A percentile compares a stretch with the other conserved stretches of the same genome.
These are phyloP conservation scores for Tetramorium parvispinum DNA, from an alignment of 1,140 invertebrate species.

Conservation along the genomic window DNA sequence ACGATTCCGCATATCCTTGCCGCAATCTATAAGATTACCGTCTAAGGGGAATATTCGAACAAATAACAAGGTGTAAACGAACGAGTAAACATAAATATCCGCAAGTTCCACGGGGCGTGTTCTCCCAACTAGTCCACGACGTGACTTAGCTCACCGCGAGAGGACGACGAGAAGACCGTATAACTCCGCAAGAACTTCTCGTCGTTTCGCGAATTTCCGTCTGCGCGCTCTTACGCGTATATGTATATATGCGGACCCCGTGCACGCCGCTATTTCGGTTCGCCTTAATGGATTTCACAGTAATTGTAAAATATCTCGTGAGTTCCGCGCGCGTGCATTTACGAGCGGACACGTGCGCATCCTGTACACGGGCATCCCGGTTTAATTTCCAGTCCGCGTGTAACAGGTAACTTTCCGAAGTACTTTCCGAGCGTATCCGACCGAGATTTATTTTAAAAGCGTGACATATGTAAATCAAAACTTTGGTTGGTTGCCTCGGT, in stretches of 20 bases:
- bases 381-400: conserved; percentile 63
- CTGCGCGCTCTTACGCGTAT: conserved; percentile 56
- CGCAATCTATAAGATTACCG: not conserved
- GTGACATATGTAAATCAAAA: conserved; percentile 54
- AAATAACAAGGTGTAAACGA: conserved; percentile 23
- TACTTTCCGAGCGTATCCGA: conserved; percentile 26
- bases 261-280: conserved; percentile 70
- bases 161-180: conserved; percentile 66
- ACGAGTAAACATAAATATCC: conserved; percentile 44
- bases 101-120: conserved; percentile 58
- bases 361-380: conserved; percentile 52
- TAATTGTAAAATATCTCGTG: conserved; percentile 83
- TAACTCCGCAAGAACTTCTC: conserved; percentile 72
- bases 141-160: conserved; percentile 55
- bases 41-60: not conserved
- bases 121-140: conserved; percentile 50
- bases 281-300: conserved; percentile 83
- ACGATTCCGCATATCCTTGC: not conserved
- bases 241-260: conserved; percentile 19
- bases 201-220: conserved; percentile 70
- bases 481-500: not conserved
- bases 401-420: conserved; percentile 63
- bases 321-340: conserved; percentile 74
- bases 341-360: conserved; percentile 66
- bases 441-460: conserved; percentile 59